phyloP scores from a whole-genome alignment of 1,140 invertebrate genomes.

The Eumeta japonica region DNA sequence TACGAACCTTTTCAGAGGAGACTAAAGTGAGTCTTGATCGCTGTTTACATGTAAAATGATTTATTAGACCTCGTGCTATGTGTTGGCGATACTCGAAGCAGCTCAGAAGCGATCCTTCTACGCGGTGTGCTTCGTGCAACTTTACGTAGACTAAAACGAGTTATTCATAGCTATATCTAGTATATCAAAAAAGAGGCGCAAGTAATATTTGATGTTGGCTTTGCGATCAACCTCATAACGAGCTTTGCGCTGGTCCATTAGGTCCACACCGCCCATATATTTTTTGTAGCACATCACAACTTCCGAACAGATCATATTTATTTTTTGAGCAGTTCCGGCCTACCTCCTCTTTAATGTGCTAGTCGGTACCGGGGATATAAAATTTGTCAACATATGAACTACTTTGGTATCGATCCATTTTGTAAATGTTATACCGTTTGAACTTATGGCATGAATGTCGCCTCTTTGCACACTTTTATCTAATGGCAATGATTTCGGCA shows the following conservation, averaged over 20 bases:
- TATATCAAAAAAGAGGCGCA: too few species aligned
- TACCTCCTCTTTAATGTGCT: conserved; percentile 19
- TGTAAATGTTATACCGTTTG: conserved; percentile 11
- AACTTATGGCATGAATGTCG: too few species aligned
- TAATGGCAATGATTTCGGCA: too few species aligned
- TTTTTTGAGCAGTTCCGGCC: too few species aligned
- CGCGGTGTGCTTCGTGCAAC: neutral
- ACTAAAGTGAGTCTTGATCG: conserved; percentile 15
- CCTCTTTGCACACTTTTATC: conserved; percentile 27
- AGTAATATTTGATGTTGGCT: too few species aligned
- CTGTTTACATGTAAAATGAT: conserved; percentile 19
- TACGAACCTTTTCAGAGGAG: conserved; percentile 13
- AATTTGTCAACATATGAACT: conserved; percentile 25
- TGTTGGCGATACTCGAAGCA: too few species aligned
- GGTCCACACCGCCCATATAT: conserved; percentile 21
- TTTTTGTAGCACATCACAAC: conserved; percentile 17
- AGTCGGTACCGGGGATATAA: conserved; percentile 17
- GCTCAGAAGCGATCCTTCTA: conserved; percentile 3
- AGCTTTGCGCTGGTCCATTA: too few species aligned
- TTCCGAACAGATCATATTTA: too few species aligned
- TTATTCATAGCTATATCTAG: conserved; percentile 20
- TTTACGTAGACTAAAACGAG: conserved; percentile 16
- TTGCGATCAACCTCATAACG: conserved; percentile 19
- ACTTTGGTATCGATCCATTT: conserved; percentile 25
- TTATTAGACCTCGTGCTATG: conserved; percentile 18